Conservation (phyloP, 2,888 invertebrate genomes). For the Ernsta delagoae region DNA sequence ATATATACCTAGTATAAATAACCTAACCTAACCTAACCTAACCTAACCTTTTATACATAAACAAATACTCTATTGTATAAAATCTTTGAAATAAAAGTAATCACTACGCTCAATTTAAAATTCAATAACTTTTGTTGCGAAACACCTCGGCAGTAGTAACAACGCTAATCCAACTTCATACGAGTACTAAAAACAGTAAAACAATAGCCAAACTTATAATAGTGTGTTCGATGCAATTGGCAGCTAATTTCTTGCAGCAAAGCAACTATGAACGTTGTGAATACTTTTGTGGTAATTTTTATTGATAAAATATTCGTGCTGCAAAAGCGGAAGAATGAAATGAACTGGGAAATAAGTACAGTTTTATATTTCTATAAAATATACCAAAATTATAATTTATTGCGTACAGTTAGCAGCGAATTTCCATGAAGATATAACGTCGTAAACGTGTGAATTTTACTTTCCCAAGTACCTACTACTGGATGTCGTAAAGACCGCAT, state of each 20-base stretch:
- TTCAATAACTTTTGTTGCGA: constrained; percentile 29
- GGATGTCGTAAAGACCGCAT: constrained; percentile 63
- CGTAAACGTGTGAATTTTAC: constrained; percentile 30
- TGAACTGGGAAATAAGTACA: constrained; percentile 6
- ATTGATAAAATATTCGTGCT: constrained; percentile 43
- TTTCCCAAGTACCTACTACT: constrained; percentile 24
- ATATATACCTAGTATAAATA: too few species aligned
- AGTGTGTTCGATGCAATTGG: constrained; percentile 81
- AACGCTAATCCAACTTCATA: constrained; percentile 61
- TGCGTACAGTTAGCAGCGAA: constrained; percentile 1
- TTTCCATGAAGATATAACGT: constrained; percentile 19
- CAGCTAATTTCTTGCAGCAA: constrained; percentile 79
- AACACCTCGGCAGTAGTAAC: constrained; percentile 45
- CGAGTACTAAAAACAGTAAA: constrained; percentile 76
- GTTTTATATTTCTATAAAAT: background rate
- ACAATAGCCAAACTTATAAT: constrained; percentile 81
- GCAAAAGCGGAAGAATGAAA: background rate
- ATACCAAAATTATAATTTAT: background rate
- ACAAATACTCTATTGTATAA: background rate
- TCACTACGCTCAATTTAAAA: constrained; percentile 25
- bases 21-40: too few species aligned
- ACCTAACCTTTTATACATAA: too few species aligned
- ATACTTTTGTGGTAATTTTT: constrained; percentile 70
- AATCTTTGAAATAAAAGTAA: background rate
- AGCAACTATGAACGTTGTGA: constrained; percentile 66